Evolutionary conservation across 1,140 invertebrate species (phyloP).

Genomic region (Brachionus koreanus): DNA sequence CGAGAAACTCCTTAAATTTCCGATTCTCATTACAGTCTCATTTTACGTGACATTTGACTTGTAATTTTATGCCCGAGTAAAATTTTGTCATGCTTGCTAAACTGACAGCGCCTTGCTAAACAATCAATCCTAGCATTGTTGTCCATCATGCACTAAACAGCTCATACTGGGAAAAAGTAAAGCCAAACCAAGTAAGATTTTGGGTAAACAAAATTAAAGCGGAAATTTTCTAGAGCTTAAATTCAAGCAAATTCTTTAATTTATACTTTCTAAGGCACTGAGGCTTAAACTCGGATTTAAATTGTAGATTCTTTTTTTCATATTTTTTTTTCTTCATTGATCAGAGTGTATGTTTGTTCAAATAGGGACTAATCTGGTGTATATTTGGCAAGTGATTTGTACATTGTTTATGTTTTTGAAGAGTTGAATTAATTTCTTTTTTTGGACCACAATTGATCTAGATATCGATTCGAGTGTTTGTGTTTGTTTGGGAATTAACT

Average conservation of each 20-base stretch:
- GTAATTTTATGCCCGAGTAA: not conserved
- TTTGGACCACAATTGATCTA: not conserved
- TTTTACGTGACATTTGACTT: constrained; percentile 21
- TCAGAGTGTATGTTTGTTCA: not conserved
- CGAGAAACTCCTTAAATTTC: constrained; percentile 7
- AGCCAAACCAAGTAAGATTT: not conserved
- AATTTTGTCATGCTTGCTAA: not conserved
- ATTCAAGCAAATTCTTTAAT: not conserved
- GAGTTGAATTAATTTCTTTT: not conserved
- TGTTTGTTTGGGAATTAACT: constrained; percentile 30
- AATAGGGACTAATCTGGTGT: not conserved
- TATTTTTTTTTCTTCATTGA: not conserved
- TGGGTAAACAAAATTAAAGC: not conserved
- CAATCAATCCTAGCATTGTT: not conserved
- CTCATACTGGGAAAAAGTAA: not conserved
- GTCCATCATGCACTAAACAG: not conserved
- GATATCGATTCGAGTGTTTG: not conserved
- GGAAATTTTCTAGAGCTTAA: not conserved
- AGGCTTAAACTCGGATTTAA: not conserved
- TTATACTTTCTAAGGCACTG: not conserved
- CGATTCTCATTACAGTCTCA: not conserved
- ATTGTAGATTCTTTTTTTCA: not conserved
- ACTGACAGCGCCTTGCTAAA: constrained; percentile 21
- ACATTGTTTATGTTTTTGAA: not conserved
- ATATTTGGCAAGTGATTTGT: not conserved